Conservation (phyloP, 2,113 vertebrate species). For the Ciconia boyciana region DNA sequence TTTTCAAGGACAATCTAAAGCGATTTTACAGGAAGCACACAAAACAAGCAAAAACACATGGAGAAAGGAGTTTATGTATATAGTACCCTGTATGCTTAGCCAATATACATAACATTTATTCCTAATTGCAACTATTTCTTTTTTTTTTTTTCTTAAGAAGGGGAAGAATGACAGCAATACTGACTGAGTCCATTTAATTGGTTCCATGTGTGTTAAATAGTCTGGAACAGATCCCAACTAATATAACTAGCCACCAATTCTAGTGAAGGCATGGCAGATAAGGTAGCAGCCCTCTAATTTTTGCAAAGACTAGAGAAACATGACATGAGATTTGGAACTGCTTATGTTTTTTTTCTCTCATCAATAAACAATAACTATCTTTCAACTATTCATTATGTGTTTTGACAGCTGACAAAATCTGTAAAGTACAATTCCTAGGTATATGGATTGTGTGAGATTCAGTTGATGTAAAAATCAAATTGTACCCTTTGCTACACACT, state of each 20-base stretch:
- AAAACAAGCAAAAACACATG: not conserved
- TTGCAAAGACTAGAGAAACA: not conserved
- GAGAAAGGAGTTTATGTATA: not conserved
- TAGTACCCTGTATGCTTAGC: not conserved
- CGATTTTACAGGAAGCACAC: not conserved
- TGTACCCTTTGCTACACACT: not conserved
- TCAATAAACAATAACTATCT: not conserved
- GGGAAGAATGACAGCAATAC: not conserved
- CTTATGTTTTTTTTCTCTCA: not conserved
- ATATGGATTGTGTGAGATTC: not conserved
- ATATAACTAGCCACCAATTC: not conserved
- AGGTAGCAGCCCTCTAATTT: not conserved
- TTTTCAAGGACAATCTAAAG: not conserved
- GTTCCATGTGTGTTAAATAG: not conserved
- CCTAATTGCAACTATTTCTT: not conserved
- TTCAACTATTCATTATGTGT: not conserved
- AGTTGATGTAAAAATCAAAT: not conserved
- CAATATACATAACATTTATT: not conserved
- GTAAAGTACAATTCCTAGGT: not conserved
- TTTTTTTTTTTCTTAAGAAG: not conserved
- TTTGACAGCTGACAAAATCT: not conserved
- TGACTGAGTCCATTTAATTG: not conserved
- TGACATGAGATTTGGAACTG: not conserved
- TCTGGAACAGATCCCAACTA: not conserved
- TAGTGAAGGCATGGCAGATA: not conserved